Evolutionary conservation across 2,888 invertebrate genomes (phyloP).

Genomic region (Syrista parreyssii): DNA sequence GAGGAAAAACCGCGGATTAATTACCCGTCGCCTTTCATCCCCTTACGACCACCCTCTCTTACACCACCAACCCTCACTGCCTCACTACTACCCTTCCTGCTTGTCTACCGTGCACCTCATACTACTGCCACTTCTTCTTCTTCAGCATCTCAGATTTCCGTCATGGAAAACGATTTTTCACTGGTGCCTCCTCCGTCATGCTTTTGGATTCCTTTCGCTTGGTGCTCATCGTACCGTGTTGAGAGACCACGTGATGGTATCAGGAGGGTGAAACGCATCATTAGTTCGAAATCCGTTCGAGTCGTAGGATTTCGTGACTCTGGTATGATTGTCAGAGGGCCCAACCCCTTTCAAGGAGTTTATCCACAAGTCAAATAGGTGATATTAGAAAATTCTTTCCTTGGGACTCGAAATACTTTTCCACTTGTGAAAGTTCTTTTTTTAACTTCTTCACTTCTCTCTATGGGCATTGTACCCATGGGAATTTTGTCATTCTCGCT

Average conservation of each 20-base stretch:
- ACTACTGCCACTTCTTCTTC: not conserved
- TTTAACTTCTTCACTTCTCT: not conserved
- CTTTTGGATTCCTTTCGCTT: constrained; percentile 14
- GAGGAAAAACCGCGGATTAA: constrained; percentile 65
- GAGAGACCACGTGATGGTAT: constrained; percentile 21
- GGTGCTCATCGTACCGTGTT: constrained; percentile 18
- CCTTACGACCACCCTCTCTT: constrained; percentile 23
- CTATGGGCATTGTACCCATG: not conserved
- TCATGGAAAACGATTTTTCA: constrained; percentile 24
- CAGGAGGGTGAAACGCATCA: constrained; percentile 29
- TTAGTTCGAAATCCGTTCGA: constrained; percentile 16
- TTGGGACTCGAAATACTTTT: not conserved
- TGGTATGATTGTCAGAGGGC: not conserved
- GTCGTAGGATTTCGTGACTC: constrained; percentile 2
- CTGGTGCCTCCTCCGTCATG: constrained; percentile 10
- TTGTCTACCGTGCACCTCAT: not conserved
- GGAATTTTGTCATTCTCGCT: not conserved
- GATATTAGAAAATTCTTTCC: not conserved
- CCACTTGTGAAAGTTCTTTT: not conserved
- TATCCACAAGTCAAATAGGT: not conserved
- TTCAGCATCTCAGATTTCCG: constrained; percentile 22
- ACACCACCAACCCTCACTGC: not conserved
- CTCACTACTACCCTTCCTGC: not conserved
- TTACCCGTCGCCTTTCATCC: constrained; percentile 57
- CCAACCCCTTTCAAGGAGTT: not conserved